Evolutionary conservation across 2,888 invertebrate species (phyloP), one percentile per base, ranked within the genome.

Genomic region (Trypoxylon attenuatum): DNA sequence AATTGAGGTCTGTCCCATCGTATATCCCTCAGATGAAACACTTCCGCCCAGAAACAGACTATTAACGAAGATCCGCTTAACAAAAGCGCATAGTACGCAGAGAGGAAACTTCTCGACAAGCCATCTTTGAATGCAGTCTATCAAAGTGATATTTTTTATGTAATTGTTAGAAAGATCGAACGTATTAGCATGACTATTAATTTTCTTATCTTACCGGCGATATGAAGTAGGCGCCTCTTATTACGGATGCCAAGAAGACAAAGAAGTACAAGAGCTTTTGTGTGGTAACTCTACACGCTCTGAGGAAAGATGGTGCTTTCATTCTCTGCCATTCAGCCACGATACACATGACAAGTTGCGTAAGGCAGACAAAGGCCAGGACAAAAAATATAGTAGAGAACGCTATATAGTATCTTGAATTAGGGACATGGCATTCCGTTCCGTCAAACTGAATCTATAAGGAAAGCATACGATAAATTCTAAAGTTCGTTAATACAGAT

Each of bases 1-100:
- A 97, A 97, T 84, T 96, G 92, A 38, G 95, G 94, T 76, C 93
- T 92, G 87, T 96, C 96, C 92, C 94, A 96, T 68, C 93, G 92
- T 73, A 95, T 92, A 84, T 96, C 94, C 70, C 93, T 92, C 54
- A 97, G 89, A 86, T 97, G 97, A 88, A 97, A 96, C 47, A 96
- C 94, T 92, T 97, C 96, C 38, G 96, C 96, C 96, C 96, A 96
- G 86, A 96, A 95, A 88, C 97, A 97, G 71, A 96, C 96, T 74
- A 97, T 94, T 63, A 96, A 90, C 0, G 96, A 96, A 0, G 96
- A 94, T 51, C 96, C 95, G 6, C 96, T 94, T 90, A 96, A 91
- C 59, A 96, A 89, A 42, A 97, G 89, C 0, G 96, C 96, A 88
- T 96, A 97, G 88, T 96, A 97, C 0, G 96, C 96, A 19, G 95